Evolutionary conservation across 2,113 vertebrate genomes (phyloP).

Genomic region (Thryonomys swinderianus): DNA sequence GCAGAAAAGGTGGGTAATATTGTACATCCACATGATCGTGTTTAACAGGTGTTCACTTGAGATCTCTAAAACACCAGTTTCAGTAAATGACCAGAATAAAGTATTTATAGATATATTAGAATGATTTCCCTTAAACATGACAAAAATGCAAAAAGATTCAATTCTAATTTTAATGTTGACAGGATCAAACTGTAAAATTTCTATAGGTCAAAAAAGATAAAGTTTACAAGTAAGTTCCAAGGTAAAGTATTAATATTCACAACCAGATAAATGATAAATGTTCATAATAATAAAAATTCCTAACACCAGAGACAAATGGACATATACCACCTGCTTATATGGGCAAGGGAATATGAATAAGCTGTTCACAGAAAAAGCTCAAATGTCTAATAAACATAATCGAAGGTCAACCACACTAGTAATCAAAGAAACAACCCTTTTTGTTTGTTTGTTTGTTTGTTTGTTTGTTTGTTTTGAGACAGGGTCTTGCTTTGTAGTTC

Average conservation of each 20-base stretch:
- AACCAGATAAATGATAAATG: neutral
- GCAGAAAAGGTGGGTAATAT: neutral
- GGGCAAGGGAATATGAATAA: constrained; percentile 19
- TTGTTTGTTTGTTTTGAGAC: no score
- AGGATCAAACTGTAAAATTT: neutral
- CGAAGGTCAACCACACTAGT: neutral
- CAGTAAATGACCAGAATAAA: neutral
- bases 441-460: no score
- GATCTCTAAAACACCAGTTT: neutral
- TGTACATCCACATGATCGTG: neutral
- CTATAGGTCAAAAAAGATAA: neutral
- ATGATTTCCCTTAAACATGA: neutral
- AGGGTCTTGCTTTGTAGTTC: no score
- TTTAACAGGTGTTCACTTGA: neutral
- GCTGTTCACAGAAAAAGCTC: neutral
- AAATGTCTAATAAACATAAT: neutral
- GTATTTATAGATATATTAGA: neutral
- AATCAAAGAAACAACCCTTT: constrained; percentile 5
- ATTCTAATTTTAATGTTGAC: neutral
- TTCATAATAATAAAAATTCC: neutral
- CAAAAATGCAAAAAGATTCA: neutral
- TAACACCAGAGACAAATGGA: neutral
- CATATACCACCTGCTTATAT: neutral
- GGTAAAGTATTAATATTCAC: neutral
- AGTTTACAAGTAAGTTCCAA: neutral